A percentile compares a stretch with the other conserved stretches of the same genome.
phyloP scores from a whole-genome alignment of 2,888 invertebrate species.

The Piscicola geometra region DNA sequence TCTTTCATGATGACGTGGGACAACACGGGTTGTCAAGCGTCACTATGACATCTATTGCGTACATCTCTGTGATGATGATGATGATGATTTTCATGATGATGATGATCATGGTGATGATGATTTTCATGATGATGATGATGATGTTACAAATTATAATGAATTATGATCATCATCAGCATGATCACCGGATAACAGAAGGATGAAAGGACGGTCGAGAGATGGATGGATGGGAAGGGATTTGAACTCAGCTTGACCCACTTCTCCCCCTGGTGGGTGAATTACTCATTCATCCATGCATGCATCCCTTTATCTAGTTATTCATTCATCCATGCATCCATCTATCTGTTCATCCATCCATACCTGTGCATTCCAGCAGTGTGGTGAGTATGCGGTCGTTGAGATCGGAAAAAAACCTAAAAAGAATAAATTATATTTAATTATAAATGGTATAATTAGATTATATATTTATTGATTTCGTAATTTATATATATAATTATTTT shows the following conservation, averaged over 20 bases:
- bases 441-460: too few relatives aligned
- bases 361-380: neutral
- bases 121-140: too few relatives aligned
- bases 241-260: neutral
- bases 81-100: neutral
- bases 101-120: too few relatives aligned
- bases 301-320: too few relatives aligned
- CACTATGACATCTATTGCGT: slow-evolving; percentile 56
- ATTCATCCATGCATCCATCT: too few relatives aligned
- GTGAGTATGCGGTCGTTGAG: neutral
- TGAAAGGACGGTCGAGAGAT: neutral
- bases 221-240: neutral
- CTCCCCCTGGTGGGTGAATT: neutral
- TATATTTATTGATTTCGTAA: too few relatives aligned
- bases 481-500: too few relatives aligned
- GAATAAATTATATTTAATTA: too few relatives aligned
- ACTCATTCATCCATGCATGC: too few relatives aligned
- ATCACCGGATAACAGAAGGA: neutral
- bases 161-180: neutral
- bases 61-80: slow-evolving; percentile 51
- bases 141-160: too few relatives aligned
- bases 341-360: neutral
- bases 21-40: slow-evolving; percentile 57
- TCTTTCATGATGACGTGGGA: slow-evolving; percentile 46
- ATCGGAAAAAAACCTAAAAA: neutral